Evolutionary conservation across 1,140 invertebrate genomes (phyloP), one percentile per base, ranked within the genome.

Genomic region (Megathymus violae): DNA sequence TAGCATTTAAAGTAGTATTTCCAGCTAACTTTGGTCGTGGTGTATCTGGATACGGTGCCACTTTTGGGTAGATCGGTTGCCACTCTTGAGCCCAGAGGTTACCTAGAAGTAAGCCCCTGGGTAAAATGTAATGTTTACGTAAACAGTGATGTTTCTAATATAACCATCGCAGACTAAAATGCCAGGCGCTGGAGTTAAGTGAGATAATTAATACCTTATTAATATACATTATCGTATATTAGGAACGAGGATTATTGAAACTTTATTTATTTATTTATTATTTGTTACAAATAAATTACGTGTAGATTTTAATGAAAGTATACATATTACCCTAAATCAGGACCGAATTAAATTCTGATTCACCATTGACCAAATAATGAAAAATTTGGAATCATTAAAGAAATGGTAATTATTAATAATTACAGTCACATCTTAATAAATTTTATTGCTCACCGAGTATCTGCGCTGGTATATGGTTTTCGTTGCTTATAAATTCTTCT

Each of bases 11-110:
- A 3, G 46, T 78, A 25, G 74, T 65, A 43, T 80, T 78, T 6
- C 27, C 52, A 3, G 44, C 38, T 11, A 83, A 14, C 13, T 60
- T 71, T 4, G 78, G 74, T 48, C 78, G 64, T 13, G 75, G 67
- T 27, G 76, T 91, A 3, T 94, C 91, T 0, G 94, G 94, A 86
- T 93, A 96, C 0, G 96, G 94, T 15, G 92, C 86, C 0, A 94
- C 93, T 13, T 96, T 91, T 9, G 95, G 92, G 40, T 93, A 94
- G 19, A 97, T 92, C 64, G 95, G 93, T 16, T 89, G 88, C 96
- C 97, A 98, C 1, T 92, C 92, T 85, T 98, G 96, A 0, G 95
- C 95, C 96, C 96, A 97, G 93, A 98, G 94, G 74, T 97, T 97
- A 16, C 96, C 96, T 95, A n/a, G n/a, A n/a, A n/a, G n/a, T n/a